Base-by-base conservation (phyloP, 2,113 vertebrate genomes). In the Plotosus lineatus region DNA sequence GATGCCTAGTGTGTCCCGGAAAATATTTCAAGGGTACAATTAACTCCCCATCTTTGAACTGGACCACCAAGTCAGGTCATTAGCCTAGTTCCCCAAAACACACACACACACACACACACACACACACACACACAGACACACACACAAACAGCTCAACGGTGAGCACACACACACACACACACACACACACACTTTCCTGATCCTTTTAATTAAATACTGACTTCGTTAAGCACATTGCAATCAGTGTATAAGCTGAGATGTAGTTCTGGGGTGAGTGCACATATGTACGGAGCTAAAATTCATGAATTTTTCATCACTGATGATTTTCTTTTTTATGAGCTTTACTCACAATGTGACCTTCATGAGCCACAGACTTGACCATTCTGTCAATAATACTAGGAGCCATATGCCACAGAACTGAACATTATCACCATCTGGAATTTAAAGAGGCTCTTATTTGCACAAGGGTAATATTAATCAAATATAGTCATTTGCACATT, bases 21-120 rank as follows among this genome's bases (percentile, higher is more conserved):
- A 50, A n/a, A 66, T 48, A 48, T 55, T 55, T 65, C n/a, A 6
- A 28, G 48, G 61, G 77, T 78, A 78, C 53, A 78, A 78, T 78
- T 40, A 78, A 33, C 21, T 6, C 44, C 51, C 44, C 31, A 26
- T 78, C 65, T 68, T 78, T 33, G 55, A 78, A 68, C 36, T 21
- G 63, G 63, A 79, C 51, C 65, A 65, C 66, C 66, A 10, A 51
- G 51, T 44, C n/a, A 40, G 40, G 33, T 63, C 53, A 74, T 51
- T 50, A 72, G 55, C 51, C 21, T 60, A 31, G 23, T 12, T 50
- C 48, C 11, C n/a, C n/a, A n/a, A n/a, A n/a, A n/a, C n/a, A 55
- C 1, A 1, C 50, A 71, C 6, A 60, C 8, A 44, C 26, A 28
- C 21, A 69, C 63, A 14, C 53, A 36, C 50, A 44, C 28, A 17